phyloP scores from a whole-genome alignment of 1,140 invertebrate species.

The Drosophila lowei region DNA sequence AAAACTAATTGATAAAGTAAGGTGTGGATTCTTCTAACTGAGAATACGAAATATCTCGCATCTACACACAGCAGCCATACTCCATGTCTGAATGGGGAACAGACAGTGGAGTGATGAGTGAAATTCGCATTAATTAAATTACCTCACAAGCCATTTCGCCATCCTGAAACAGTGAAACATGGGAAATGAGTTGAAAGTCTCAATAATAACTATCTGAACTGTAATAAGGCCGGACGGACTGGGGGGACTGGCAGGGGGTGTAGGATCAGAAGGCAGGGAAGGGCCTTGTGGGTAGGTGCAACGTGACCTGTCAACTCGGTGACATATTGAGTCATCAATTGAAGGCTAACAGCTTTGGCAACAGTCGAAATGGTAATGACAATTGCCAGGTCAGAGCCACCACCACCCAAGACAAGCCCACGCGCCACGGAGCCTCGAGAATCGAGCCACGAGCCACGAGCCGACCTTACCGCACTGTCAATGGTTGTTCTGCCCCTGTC shows the following conservation, averaged over 20 bases:
- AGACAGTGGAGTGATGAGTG: slow-evolving; percentile 3
- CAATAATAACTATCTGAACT: slow-evolving; percentile 35
- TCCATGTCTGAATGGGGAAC: too few relatives aligned
- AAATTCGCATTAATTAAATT: slow-evolving; percentile 42
- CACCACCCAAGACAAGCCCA: slow-evolving; percentile 5
- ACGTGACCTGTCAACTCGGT: slow-evolving; percentile 70
- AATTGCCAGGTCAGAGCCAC: slow-evolving; percentile 36
- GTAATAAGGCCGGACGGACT: slow-evolving; percentile 7
- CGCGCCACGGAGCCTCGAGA: too few relatives aligned
- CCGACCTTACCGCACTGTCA: background rate
- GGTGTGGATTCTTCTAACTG: too few relatives aligned
- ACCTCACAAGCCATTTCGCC: slow-evolving; percentile 36
- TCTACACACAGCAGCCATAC: too few relatives aligned
- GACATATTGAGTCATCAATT: slow-evolving; percentile 79
- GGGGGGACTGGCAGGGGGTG: background rate
- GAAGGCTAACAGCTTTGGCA: slow-evolving; percentile 54
- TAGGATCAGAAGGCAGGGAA: background rate
- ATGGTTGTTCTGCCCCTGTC: too few relatives aligned
- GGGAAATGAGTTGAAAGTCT: slow-evolving; percentile 24
- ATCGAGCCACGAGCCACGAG: background rate
- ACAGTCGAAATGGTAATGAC: slow-evolving; percentile 72
- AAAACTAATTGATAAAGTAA: too few relatives aligned
- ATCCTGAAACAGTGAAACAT: too few relatives aligned
- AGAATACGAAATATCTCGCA: too few relatives aligned
- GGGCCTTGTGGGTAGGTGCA: slow-evolving; percentile 24